Percentiles rank a stretch among this genome's conserved stretches.
phyloP scores from a whole-genome alignment of 92 coral and sea anemone genomes.

The Paramuricea clavata region DNA sequence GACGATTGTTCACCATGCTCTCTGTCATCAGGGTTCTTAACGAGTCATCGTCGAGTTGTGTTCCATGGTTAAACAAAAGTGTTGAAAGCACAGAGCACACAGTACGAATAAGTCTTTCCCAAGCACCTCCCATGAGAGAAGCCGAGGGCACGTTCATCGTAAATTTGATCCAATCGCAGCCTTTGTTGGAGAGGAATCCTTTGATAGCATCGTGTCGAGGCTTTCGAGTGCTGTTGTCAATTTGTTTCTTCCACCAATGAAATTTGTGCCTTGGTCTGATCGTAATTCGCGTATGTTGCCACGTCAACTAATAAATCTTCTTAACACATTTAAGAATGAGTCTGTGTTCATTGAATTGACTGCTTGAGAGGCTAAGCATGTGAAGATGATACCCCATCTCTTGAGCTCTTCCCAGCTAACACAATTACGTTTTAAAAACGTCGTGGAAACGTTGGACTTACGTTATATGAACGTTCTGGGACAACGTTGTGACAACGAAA shows the following conservation, averaged over 20 bases:
- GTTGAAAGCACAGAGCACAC: conserved; percentile 39
- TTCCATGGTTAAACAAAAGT: conserved; percentile 24
- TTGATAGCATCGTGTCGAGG: conserved; percentile 16
- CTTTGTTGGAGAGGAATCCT: conserved; percentile 32
- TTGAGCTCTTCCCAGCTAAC: no score
- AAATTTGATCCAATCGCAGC: conserved; percentile 68
- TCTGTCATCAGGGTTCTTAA: conserved; percentile 26
- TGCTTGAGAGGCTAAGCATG: conserved; percentile 47
- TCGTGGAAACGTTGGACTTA: no score
- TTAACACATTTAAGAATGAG: conserved; percentile 30
- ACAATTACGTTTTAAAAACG: no score
- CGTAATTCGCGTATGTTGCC: conserved; percentile 31
- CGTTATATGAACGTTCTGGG: no score
- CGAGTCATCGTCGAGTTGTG: conserved; percentile 40
- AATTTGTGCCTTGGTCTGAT: conserved; percentile 45
- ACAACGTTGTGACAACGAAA: no score
- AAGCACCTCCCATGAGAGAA: conserved; percentile 57
- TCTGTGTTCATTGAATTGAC: conserved; percentile 37
- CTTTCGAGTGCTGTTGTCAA: conserved; percentile 39
- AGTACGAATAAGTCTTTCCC: conserved; percentile 52
- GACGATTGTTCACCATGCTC: conserved; percentile 17
- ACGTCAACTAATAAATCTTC: conserved; percentile 29
- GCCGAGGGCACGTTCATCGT: conserved; percentile 54
- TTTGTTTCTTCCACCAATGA: conserved; percentile 46
- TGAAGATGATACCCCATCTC: conserved; percentile 65